Percentiles rank a stretch among this genome's conserved stretches.
These are phyloP conservation scores for Holacanthus passer DNA, from an alignment of 2,113 vertebrate species.

Conservation along the genomic window DNA sequence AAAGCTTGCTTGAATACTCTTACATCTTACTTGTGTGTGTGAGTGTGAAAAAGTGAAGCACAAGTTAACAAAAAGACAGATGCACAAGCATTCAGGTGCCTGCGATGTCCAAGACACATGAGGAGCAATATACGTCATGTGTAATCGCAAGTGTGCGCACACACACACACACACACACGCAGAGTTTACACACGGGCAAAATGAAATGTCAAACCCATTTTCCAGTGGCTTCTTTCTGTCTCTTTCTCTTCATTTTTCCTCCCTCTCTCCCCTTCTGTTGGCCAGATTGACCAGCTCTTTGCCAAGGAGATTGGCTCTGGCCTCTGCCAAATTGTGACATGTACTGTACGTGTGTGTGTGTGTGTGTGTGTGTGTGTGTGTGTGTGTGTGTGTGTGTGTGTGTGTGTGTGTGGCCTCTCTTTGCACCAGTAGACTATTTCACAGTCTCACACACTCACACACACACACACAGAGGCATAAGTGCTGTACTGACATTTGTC, in stretches of 20 bases:
- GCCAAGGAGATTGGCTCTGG: conserved; percentile 60
- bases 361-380: not conserved
- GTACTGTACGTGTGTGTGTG: conserved; percentile 20
- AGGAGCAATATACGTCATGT: not conserved
- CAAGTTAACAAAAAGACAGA: not conserved
- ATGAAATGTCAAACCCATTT: conserved; percentile 62
- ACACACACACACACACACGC: not conserved
- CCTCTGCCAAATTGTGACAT: conserved; percentile 32
- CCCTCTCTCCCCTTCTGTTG: conserved; percentile 42
- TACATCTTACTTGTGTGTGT: not conserved
- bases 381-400: no score
- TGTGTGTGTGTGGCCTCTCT: not conserved
- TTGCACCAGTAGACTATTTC: not conserved
- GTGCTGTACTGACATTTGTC: conserved; percentile 21
- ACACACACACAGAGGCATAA: not conserved
- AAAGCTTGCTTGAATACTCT: no score
- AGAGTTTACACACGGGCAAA: conserved; percentile 24
- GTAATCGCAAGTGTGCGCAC: not conserved
- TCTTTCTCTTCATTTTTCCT: conserved; percentile 24
- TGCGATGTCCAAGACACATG: not conserved
- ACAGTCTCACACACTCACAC: not conserved
- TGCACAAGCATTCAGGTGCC: not conserved
- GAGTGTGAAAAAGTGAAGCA: not conserved
- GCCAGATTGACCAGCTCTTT: conserved; percentile 56
- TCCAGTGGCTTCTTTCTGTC: conserved; percentile 33